These are phyloP conservation scores for Drosophila mettleri DNA, from an alignment of 2,888 invertebrate genomes.

Conservation along the genomic window DNA sequence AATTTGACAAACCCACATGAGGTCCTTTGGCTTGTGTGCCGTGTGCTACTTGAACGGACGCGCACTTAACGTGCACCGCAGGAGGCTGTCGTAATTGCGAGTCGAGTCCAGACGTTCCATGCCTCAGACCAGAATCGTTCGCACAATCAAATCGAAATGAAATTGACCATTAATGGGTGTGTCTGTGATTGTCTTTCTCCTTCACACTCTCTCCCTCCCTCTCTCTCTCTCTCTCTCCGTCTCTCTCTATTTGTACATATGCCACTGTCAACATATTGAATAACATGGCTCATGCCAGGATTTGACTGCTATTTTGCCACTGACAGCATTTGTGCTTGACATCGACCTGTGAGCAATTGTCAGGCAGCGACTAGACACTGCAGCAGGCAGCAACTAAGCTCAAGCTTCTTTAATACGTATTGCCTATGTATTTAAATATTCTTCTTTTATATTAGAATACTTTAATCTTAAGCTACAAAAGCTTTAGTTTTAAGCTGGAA, in stretches of 20 bases:
- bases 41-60: constrained; percentile 30
- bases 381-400: not conserved
- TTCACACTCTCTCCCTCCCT: no score
- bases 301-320: constrained; percentile 34
- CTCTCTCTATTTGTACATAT: constrained; percentile 11
- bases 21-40: constrained; percentile 57
- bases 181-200: not conserved
- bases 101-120: constrained; percentile 55
- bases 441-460: not conserved
- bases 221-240: no score
- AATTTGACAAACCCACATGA: constrained; percentile 80
- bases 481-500: no score
- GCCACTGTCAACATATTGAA: constrained; percentile 46
- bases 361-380: constrained; percentile 10
- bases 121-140: constrained; percentile 30
- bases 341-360: constrained; percentile 54
- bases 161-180: constrained; percentile 79
- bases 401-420: not conserved
- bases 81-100: constrained; percentile 76
- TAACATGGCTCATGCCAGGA: constrained; percentile 31
- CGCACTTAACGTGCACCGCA: constrained; percentile 70
- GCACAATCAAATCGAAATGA: constrained; percentile 77
- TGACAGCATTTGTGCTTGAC: constrained; percentile 56
- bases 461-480: not conserved
- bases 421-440: not conserved